phyloP scores from a whole-genome alignment of 2,888 invertebrate genomes.

The Lissocephala sabroskyi region DNA sequence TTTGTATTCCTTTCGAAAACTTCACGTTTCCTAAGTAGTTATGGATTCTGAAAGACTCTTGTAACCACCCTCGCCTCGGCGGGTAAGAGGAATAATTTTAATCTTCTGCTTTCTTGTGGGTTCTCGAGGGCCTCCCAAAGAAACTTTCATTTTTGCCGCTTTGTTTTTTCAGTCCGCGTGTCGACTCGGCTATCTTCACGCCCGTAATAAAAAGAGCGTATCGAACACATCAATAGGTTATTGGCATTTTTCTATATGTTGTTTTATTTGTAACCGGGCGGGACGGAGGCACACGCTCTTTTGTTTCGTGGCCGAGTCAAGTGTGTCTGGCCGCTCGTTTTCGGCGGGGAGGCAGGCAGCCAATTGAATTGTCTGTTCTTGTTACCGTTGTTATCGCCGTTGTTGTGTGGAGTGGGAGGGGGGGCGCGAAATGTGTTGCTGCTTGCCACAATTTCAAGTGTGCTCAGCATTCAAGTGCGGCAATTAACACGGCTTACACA shows the following conservation, averaged over 20 bases:
- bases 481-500: constrained; percentile 35
- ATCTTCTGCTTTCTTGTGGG: too few species aligned
- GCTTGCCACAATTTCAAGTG: constrained; percentile 12
- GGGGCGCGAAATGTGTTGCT: constrained; percentile 7
- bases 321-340: constrained; percentile 3
- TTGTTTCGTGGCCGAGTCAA: neutral
- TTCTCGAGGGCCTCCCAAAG: too few species aligned
- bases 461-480: constrained; percentile 36
- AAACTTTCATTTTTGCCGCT: constrained; percentile 58
- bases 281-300: neutral
- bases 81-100: too few species aligned
- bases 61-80: too few species aligned
- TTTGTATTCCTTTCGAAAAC: constrained; percentile 15
- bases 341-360: too few species aligned
- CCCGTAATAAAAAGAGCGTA: constrained; percentile 39
- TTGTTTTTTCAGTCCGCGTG: neutral
- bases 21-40: too few species aligned
- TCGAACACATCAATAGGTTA: constrained; percentile 43
- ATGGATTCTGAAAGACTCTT: too few species aligned
- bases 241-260: constrained; percentile 33
- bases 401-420: constrained; percentile 7
- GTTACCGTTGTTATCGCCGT: neutral
- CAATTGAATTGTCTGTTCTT: constrained; percentile 1
- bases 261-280: neutral
- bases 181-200: constrained; percentile 5